Base-by-base conservation (phyloP, 2,113 vertebrate species). In the Paracanthobrama guichenoti region DNA sequence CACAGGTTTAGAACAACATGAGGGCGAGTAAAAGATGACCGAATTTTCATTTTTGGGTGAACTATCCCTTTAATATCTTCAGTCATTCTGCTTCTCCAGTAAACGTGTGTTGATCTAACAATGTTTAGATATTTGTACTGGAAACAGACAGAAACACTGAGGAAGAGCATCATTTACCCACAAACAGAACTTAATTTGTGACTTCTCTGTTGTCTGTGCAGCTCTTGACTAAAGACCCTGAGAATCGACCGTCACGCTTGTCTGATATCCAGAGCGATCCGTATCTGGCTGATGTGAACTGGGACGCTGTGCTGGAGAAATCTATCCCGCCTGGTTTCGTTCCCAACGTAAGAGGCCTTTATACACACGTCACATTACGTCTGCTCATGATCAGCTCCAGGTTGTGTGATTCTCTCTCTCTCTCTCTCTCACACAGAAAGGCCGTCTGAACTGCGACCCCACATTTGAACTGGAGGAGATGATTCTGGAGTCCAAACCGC, bases 391-490 rank as follows among this genome's bases (percentile, higher is more conserved):
- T 6, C 26, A 26, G 26, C 60, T 13, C 11, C 4, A 24, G 59
- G 26, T 2, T 64, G 60, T 13, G 5, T 26, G 62, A 64, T 64
- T 48, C 46, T 48, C 26, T 60, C 35, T 35, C 35, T 35, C 35
- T 35, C 53, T 66, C 12, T 76, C 20, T 77, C 44, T 42, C 4
- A 10, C 46, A 57, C 95, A 99, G 98, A 99, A 98, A 93, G 97
- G 97, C 85, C 96, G 97, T 67, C 95, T 99, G 88, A 97, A 99
- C 91, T 99, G 98, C 3, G 98, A 99, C 92, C 98, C 98, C 83
- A 98, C 97, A 83, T 99, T 99, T 1, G 97, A 99, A 91, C 92
- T 99, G 90, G 98, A 99, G 92, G 98, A 99, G 93, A 99, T 99
- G 98, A 99, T 99, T 57, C 91, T 99, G 90, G 98, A 99, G 93